These are phyloP conservation scores for Naso thynnoides DNA, from an alignment of 2,797 vertebrate genomes.

Conservation along the genomic window DNA sequence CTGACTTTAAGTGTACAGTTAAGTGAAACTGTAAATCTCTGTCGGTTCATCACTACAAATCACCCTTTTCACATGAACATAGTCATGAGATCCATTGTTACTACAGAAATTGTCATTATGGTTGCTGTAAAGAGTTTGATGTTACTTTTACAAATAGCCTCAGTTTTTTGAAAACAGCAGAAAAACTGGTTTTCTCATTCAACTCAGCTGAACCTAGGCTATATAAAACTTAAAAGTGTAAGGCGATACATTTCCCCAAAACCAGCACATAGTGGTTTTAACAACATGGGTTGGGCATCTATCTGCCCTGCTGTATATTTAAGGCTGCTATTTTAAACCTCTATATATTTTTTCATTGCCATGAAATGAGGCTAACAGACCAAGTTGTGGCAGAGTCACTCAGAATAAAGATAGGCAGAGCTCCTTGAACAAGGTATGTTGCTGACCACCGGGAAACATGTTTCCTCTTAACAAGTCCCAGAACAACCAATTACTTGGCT, in stretches of 20 bases:
- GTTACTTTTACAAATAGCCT: constrained; percentile 12
- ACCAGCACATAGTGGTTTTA: constrained; percentile 77
- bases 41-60: neutral
- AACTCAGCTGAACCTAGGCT: constrained; percentile 49
- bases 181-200: constrained; percentile 33
- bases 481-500: constrained; percentile 64
- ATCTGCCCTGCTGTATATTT: constrained; percentile 81
- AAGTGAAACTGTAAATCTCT: neutral
- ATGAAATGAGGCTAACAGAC: constrained; percentile 73
- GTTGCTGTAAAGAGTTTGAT: constrained; percentile 3
- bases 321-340: constrained; percentile 81
- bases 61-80: neutral
- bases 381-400: constrained; percentile 62
- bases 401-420: constrained; percentile 60
- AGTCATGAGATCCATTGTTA: neutral
- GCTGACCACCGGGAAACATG: constrained; percentile 59
- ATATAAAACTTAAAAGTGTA: constrained; percentile 72
- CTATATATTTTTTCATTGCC: constrained; percentile 78
- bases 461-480: constrained; percentile 62
- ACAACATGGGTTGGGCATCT: constrained; percentile 78
- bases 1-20: neutral
- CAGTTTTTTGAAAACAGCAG: constrained; percentile 31
- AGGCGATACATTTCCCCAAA: constrained; percentile 59
- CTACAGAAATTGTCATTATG: neutral
- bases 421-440: constrained; percentile 69